Percentiles rank a stretch among this genome's conserved stretches.
These are phyloP conservation scores for Glaucomys volans DNA, from an alignment of 2,113 vertebrate genomes.

Conservation along the genomic window DNA sequence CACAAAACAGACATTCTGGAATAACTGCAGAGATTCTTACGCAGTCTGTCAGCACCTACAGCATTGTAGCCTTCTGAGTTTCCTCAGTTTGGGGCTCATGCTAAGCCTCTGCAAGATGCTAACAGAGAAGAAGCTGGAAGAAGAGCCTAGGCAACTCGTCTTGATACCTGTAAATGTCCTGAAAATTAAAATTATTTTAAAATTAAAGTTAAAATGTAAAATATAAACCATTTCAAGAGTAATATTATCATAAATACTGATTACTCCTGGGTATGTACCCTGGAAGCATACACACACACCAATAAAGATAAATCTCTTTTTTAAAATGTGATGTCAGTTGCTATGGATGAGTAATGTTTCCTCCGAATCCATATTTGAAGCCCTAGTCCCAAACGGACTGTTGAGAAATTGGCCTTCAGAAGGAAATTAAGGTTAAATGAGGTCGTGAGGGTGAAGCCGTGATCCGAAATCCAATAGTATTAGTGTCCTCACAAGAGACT, in stretches of 20 bases:
- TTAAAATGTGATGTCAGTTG: neutral
- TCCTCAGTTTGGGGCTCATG: neutral
- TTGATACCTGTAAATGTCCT: neutral
- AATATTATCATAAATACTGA: neutral
- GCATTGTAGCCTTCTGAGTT: fast-evolving
- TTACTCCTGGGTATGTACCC: neutral
- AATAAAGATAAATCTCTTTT: neutral
- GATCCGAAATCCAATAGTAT: neutral
- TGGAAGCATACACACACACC: neutral
- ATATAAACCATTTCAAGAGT: neutral
- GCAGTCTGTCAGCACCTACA: neutral
- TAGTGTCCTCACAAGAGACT: neutral
- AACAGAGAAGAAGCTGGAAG: neutral
- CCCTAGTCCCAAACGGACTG: fast-evolving
- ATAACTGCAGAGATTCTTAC: neutral
- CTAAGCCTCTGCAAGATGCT: neutral
- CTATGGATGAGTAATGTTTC: neutral
- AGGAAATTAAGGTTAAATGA: neutral
- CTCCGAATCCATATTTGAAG: neutral
- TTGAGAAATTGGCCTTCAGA: neutral
- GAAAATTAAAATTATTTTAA: neutral
- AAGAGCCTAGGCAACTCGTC: neutral
- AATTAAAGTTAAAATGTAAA: neutral
- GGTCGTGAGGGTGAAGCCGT: neutral
- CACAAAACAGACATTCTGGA: neutral